These are phyloP conservation scores for Cnemophilus loriae DNA, from an alignment of 2,113 vertebrate genomes.

Conservation along the genomic window DNA sequence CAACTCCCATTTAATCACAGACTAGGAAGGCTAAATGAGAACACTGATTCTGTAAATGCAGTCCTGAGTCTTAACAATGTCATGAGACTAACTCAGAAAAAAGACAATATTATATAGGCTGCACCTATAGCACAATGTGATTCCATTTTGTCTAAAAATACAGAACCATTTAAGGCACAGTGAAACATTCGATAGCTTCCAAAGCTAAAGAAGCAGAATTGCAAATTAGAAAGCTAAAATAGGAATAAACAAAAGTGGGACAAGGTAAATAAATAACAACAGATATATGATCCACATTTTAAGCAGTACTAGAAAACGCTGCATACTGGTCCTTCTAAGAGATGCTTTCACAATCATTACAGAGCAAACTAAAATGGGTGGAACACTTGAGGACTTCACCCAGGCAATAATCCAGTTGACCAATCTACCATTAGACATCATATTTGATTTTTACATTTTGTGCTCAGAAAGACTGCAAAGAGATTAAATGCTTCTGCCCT, in stretches of 20 bases:
- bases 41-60: conserved; percentile 43
- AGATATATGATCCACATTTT: background rate
- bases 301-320: background rate
- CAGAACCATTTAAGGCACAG: background rate
- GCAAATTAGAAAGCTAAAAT: conserved; percentile 30
- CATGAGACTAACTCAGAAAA: conserved; percentile 25
- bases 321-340: background rate
- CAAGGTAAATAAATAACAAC: conserved; percentile 4
- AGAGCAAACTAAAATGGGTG: background rate
- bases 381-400: background rate
- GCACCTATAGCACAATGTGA: background rate
- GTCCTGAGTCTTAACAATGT: background rate
- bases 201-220: conserved; percentile 10
- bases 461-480: background rate
- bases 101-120: background rate
- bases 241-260: conserved; percentile 9
- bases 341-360: background rate
- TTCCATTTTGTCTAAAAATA: conserved; percentile 33
- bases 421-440: background rate
- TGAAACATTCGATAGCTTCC: conserved; percentile 9
- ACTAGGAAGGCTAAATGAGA: conserved; percentile 16
- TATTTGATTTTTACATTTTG: background rate
- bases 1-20: conserved; percentile 63
- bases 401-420: background rate
- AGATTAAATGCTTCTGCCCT: background rate